phyloP scores from a whole-genome alignment of 2,113 vertebrate species.

The Thamnophis sirtalis region DNA sequence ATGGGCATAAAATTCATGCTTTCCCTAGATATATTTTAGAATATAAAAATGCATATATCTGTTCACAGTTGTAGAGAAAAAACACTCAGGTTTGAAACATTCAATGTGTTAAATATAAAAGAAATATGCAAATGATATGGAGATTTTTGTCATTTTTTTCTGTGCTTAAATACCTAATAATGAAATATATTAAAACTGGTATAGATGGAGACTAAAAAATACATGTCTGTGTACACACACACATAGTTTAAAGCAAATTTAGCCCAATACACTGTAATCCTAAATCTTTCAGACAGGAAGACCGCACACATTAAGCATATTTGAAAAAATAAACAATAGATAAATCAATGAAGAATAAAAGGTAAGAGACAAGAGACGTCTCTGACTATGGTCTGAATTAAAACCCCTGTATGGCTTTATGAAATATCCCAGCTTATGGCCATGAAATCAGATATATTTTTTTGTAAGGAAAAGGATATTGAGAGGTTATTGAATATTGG shows the following conservation, averaged over 20 bases:
- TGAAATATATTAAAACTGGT: background rate
- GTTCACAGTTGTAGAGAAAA: background rate
- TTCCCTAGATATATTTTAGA: background rate
- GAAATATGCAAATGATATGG: background rate
- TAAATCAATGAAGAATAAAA: conserved; percentile 51
- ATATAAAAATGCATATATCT: background rate
- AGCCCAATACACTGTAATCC: background rate
- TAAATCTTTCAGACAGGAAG: conserved; percentile 8
- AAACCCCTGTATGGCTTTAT: conserved; percentile 61
- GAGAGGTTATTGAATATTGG: conserved; percentile 72
- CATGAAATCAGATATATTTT: conserved; percentile 60
- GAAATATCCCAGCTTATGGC: conserved; percentile 54
- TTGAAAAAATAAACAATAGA: conserved; percentile 33
- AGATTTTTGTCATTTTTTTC: background rate
- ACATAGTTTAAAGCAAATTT: conserved; percentile 16
- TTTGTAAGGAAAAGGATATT: conserved; percentile 55
- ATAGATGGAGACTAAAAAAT: background rate
- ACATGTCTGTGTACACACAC: conserved; percentile 40
- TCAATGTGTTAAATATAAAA: background rate
- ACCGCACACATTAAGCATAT: conserved; percentile 44
- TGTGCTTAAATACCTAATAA: background rate
- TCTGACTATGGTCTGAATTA: conserved; percentile 65
- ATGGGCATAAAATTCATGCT: background rate
- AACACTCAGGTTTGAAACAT: background rate
- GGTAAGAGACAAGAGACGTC: conserved; percentile 63